Conservation (phyloP, 2,113 vertebrate species). For the Malaclemys terrapin region DNA sequence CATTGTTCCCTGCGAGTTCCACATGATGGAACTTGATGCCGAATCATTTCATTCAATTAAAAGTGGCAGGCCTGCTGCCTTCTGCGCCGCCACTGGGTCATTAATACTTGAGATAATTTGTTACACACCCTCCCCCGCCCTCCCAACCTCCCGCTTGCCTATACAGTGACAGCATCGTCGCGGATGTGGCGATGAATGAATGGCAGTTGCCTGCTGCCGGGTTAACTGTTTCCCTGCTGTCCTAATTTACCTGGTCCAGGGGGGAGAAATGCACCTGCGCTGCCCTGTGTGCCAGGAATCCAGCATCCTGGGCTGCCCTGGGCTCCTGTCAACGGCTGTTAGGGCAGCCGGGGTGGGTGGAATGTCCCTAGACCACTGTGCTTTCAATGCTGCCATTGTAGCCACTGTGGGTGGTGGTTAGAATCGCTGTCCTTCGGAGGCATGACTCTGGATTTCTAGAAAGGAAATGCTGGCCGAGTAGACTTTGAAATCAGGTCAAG, state of each 20-base stretch:
- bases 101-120: neutral
- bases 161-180: no score
- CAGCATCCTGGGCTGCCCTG: neutral
- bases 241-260: neutral
- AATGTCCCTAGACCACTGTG: neutral
- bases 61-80: neutral
- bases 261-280: neutral
- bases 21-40: accelerated
- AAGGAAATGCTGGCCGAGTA: neutral
- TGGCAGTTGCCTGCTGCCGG: neutral
- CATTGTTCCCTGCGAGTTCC: accelerated
- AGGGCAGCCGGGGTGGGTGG: neutral
- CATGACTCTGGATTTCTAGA: neutral
- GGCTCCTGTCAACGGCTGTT: neutral
- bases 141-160: neutral
- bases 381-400: neutral
- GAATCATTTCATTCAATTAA: neutral
- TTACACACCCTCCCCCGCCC: neutral
- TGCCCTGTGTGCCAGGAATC: neutral
- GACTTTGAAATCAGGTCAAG: neutral
- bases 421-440: neutral
- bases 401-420: neutral
- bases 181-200: neutral
- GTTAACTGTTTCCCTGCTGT: neutral
- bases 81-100: neutral